Percentiles rank a stretch among this genome's conserved stretches.
phyloP scores from a whole-genome alignment of 2,888 invertebrate genomes.

The Cerastis rubricosa region DNA sequence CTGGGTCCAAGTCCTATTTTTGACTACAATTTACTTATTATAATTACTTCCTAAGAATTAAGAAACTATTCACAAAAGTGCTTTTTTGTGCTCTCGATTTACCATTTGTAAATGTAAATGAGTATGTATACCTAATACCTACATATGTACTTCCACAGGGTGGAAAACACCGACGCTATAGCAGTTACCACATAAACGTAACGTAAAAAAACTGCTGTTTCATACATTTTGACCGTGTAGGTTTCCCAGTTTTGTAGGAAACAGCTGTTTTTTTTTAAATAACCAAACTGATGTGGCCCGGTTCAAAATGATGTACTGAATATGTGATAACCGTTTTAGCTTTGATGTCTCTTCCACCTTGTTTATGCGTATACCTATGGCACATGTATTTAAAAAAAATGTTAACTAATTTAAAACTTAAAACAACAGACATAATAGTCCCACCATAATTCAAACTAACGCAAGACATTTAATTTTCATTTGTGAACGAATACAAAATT shows the following conservation, averaged over 20 bases:
- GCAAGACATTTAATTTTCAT: constrained; percentile 66
- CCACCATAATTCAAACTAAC: constrained; percentile 61
- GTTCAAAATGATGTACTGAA: too few species aligned
- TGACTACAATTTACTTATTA: not conserved
- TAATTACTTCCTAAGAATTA: not conserved
- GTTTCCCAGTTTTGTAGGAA: too few species aligned
- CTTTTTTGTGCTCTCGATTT: not conserved
- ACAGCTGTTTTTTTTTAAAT: too few species aligned
- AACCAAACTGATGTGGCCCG: too few species aligned
- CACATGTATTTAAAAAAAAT: not conserved
- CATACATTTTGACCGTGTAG: too few species aligned
- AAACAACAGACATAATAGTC: constrained; percentile 12
- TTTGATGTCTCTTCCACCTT: too few species aligned
- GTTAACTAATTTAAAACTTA: constrained; percentile 8
- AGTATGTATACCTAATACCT: not conserved
- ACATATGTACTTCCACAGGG: too few species aligned
- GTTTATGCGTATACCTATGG: not conserved
- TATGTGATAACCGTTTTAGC: too few species aligned
- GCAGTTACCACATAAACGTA: too few species aligned
- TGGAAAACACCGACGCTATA: too few species aligned
- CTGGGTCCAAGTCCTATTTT: not conserved
- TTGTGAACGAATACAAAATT: constrained; percentile 68
- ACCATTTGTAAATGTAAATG: not conserved
- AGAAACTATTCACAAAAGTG: not conserved
- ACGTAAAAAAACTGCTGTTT: too few species aligned